Base-by-base conservation (phyloP, 2,888 invertebrate genomes). In the Amblyjoppa proteus region DNA sequence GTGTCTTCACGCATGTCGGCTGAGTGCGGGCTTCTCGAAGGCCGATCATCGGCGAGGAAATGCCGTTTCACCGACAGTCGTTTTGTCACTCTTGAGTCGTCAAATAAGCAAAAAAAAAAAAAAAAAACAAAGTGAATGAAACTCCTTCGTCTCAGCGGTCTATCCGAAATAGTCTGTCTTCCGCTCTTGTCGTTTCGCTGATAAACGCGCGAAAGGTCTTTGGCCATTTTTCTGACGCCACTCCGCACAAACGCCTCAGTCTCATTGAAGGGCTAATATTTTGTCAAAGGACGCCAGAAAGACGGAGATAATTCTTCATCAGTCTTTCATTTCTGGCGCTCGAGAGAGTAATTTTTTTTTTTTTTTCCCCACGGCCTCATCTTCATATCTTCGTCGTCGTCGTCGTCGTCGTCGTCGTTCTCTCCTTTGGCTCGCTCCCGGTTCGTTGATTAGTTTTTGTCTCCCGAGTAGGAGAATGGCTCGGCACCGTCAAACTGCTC, bases 1-100 rank as follows among this genome's bases (percentile, higher is more conserved):
- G 49, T 71, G 31, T 76, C 64, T 61, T 66, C 82, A 85, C 85
- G 85, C 83, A 85, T 76, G 79, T 34, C 83, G 71, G 71, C 56
- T 75, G 49, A 49, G 58, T 34, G 28, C 70, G 34, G 31, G 20
- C 38, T 61, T 78, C 51, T 68, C 45, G 71, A 31, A 56, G 7
- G 82, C 82, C 79, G 80, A 70, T 69, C 82, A 53, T 61, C 66
- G 69, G 11, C 66, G 20, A 25, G 31, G n/a, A 76, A 76, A 6
- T 20, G 3, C 4, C 2, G 11, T 25, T 25, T 45, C 4, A 13
- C 11, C 9, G 16, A 45, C 20, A n/a, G 53, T 5, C n/a, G 11
- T 51, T 66, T 49, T 20, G 0, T 6, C n/a, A 49, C 13, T 49
- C n/a, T 13, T 13, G 16, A 31, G 13, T 58, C 11, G 3, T 13